phyloP scores from a whole-genome alignment of 2,113 vertebrate genomes.

The Pedetes capensis region DNA sequence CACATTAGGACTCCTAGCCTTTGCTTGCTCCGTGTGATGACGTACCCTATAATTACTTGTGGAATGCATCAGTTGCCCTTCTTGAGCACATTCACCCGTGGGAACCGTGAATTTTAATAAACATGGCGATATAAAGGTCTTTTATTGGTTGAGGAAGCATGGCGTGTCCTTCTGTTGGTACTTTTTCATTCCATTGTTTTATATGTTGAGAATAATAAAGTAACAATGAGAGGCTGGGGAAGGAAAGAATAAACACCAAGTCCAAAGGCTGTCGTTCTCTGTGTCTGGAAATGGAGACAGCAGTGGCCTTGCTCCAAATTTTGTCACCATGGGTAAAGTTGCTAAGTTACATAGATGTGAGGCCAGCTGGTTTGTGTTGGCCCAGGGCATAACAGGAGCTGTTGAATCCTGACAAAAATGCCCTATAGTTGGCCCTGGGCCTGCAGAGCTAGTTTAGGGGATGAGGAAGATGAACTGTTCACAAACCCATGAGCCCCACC shows the following conservation, averaged over 20 bases:
- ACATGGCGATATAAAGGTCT: not conserved
- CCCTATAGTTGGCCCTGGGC: not conserved
- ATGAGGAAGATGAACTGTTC: not conserved
- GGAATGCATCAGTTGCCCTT: not conserved
- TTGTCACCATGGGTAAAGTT: not conserved
- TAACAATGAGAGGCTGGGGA: not conserved
- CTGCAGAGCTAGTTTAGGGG: not conserved
- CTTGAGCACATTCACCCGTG: not conserved
- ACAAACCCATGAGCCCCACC: not conserved
- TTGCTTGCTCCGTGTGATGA: not conserved
- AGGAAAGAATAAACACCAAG: not conserved
- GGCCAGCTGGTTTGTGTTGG: not conserved
- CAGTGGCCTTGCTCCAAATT: not conserved
- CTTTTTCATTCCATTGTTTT: slow-evolving; percentile 8
- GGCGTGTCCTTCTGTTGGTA: not conserved
- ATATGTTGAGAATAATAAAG: not conserved
- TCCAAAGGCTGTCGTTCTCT: not conserved
- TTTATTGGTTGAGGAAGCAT: not conserved
- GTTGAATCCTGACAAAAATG: not conserved
- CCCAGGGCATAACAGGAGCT: not conserved
- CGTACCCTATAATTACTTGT: not conserved
- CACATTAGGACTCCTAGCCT: too few relatives aligned
- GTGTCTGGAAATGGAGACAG: not conserved
- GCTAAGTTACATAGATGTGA: not conserved
- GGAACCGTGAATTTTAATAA: not conserved